Evolutionary conservation across 2,888 invertebrate species (phyloP).

Genomic region (Himalopsyche japonica): DNA sequence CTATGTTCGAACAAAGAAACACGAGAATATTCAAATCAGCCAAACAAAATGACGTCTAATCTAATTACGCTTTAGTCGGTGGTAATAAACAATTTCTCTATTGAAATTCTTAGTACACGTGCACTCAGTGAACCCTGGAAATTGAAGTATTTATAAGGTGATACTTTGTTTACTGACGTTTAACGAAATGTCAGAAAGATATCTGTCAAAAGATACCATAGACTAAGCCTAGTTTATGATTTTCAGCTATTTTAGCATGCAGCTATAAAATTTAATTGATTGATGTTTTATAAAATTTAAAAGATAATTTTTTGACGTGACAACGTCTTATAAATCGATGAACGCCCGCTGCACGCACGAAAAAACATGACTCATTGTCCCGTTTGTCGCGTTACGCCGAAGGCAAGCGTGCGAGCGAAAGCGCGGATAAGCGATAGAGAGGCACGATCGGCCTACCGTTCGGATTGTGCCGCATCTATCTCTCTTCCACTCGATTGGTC

Average conservation of each 20-base stretch:
- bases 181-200: conserved; percentile 16
- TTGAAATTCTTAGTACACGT: not conserved
- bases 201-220: conserved; percentile 20
- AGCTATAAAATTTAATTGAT: no score
- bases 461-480: no score
- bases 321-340: no score
- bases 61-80: conserved; percentile 19
- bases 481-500: no score
- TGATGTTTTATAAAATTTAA: no score
- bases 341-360: no score
- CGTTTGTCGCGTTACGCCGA: no score
- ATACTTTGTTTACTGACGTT: conserved; percentile 1
- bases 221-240: not conserved
- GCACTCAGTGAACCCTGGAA: not conserved
- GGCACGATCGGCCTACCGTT: no score
- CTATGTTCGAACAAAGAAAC: not conserved
- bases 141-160: not conserved
- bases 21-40: not conserved
- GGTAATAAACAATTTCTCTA: not conserved
- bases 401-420: no score
- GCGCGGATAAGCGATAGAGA: no score
- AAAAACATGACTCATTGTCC: no score
- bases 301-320: no score
- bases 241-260: not conserved
- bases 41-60: conserved; percentile 24